phyloP scores from a whole-genome alignment of 2,888 invertebrate species.

The Drosophila birchii region DNA sequence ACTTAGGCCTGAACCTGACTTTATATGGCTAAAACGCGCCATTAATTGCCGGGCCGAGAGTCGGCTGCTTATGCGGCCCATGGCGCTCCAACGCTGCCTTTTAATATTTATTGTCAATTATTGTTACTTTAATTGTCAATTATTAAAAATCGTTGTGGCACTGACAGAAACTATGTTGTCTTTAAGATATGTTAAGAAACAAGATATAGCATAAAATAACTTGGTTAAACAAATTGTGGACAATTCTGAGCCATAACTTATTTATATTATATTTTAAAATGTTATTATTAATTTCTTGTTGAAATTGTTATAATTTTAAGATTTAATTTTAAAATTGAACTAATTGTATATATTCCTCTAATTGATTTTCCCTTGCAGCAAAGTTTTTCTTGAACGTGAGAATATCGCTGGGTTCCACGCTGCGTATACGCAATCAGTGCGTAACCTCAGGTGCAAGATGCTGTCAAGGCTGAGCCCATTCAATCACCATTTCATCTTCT shows the following conservation, averaged over 20 bases:
- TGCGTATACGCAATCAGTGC: constrained; percentile 75
- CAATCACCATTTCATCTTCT: neutral
- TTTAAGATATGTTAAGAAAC: constrained; percentile 6
- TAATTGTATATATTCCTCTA: neutral
- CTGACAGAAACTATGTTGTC: constrained; percentile 18
- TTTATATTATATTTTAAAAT: neutral
- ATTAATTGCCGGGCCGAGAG: constrained; percentile 67
- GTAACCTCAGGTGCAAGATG: constrained; percentile 68
- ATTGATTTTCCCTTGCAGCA: neutral
- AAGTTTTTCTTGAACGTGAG: constrained; percentile 7
- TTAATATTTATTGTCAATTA: constrained; percentile 80
- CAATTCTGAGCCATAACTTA: too few species aligned
- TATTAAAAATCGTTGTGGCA: constrained; percentile 67
- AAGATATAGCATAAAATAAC: too few species aligned
- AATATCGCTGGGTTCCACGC: constrained; percentile 34
- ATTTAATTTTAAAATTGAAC: neutral
- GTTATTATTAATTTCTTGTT: neutral
- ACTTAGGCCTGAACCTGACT: constrained; percentile 38
- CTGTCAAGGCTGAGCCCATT: constrained; percentile 37
- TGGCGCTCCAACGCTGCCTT: constrained; percentile 48
- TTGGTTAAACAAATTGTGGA: too few species aligned
- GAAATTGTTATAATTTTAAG: neutral
- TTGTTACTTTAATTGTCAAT: constrained; percentile 79
- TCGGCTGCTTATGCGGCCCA: constrained; percentile 28
- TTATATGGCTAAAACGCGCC: constrained; percentile 77